A percentile compares a stretch with the other conserved stretches of the same genome.
Evolutionary conservation across 64 coral and sea anemone species (phyloP).

Genomic region (Actinia equina): DNA sequence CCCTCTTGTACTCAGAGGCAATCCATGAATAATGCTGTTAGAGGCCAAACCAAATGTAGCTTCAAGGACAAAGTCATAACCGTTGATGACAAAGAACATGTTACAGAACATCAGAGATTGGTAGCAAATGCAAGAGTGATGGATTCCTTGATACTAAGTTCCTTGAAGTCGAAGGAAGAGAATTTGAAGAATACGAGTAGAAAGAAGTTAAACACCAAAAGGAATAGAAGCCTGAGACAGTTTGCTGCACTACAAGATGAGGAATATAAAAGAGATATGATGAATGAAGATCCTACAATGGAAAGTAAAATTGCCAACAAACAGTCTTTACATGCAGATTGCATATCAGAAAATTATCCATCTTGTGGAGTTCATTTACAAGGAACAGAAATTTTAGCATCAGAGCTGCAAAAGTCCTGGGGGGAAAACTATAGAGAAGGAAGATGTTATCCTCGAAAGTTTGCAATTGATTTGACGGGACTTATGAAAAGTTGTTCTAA

Average conservation of each 20-base stretch:
- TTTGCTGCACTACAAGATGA: not conserved
- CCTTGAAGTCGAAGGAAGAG: not conserved
- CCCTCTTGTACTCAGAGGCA: not conserved
- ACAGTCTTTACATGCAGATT: not conserved
- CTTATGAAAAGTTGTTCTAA: not conserved
- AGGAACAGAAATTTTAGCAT: not conserved
- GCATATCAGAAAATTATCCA: not conserved
- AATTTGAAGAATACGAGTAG: not conserved
- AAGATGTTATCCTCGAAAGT: slow-evolving; percentile 42
- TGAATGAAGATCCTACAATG: not conserved
- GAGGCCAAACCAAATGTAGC: not conserved
- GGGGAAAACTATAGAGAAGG: slow-evolving; percentile 46
- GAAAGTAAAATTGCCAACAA: not conserved
- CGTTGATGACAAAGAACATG: not conserved
- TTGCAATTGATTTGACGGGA: slow-evolving; percentile 35
- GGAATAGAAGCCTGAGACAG: not conserved
- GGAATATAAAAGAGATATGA: not conserved
- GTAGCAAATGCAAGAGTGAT: not conserved
- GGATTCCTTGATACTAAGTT: not conserved
- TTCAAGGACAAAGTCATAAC: not conserved
- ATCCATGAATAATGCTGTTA: not conserved
- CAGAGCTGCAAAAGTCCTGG: slow-evolving; percentile 22
- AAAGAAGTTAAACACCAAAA: not conserved
- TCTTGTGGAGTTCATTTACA: not conserved
- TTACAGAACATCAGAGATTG: not conserved